Conservation (phyloP, 1,140 invertebrate genomes). For the Bombus superbus region DNA sequence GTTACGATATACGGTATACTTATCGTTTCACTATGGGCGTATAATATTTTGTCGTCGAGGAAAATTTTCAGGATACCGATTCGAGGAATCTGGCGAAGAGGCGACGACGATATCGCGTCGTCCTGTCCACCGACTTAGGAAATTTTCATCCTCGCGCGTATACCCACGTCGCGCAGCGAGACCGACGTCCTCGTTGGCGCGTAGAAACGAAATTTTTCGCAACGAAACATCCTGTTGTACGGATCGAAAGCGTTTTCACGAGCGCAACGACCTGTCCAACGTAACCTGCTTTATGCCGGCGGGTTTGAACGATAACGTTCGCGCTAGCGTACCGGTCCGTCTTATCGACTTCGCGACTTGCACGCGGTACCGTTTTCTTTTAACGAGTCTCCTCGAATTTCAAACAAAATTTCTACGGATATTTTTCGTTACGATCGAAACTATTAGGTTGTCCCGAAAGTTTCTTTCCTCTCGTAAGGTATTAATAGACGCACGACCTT, state of each 20-base stretch:
- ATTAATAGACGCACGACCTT: no score
- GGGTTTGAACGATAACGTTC: conserved; percentile 52
- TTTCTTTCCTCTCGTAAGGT: no score
- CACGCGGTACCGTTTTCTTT: conserved; percentile 50
- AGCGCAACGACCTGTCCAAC: conserved; percentile 34
- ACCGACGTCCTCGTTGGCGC: not conserved
- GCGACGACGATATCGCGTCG: no score
- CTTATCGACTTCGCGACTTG: conserved; percentile 49
- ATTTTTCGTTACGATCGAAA: conserved; percentile 25
- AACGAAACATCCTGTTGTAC: not conserved
- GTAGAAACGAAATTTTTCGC: conserved; percentile 4
- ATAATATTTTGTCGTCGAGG: no score
- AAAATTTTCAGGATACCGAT: no score
- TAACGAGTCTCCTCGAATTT: conserved; percentile 29
- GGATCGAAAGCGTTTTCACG: conserved; percentile 46
- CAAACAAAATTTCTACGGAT: conserved; percentile 18
- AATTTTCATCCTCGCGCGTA: no score
- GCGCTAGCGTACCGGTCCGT: conserved; percentile 51
- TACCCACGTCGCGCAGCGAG: not conserved
- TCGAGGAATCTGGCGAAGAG: no score
- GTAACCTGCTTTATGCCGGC: conserved; percentile 52
- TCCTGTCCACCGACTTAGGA: no score
- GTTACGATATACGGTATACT: no score
- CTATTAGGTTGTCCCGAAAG: no score
- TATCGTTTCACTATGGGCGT: no score